These are phyloP conservation scores for Leptothorax acervorum DNA, from an alignment of 2,888 invertebrate species.

Conservation along the genomic window DNA sequence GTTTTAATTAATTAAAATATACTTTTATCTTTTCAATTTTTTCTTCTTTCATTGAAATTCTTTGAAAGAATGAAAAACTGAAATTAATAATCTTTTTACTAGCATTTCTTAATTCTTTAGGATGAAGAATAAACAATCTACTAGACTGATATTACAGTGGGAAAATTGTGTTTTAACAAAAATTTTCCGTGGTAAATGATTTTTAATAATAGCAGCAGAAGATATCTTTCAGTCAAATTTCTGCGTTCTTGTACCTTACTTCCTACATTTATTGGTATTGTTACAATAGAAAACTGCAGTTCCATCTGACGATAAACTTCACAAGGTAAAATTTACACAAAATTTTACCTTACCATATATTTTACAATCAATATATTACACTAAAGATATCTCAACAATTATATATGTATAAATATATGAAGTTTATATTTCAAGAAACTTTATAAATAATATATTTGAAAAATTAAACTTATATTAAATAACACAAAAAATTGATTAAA, in stretches of 20 bases:
- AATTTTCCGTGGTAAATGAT: background rate
- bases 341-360: background rate
- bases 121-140: background rate
- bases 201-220: background rate
- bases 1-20: background rate
- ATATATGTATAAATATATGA: too few species aligned
- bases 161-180: background rate
- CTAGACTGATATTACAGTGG: background rate
- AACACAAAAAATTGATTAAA: too few species aligned
- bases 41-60: background rate
- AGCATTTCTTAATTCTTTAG: background rate
- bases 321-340: background rate
- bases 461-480: too few species aligned
- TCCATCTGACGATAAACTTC: background rate
- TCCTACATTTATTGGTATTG: slow-evolving; percentile 6
- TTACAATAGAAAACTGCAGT: slow-evolving; percentile 19
- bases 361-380: background rate
- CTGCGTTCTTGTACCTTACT: background rate
- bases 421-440: too few species aligned
- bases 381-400: background rate
- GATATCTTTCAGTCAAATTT: background rate
- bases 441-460: too few species aligned
- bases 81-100: background rate
- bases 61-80: background rate
- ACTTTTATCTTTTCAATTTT: background rate